Evolutionary conservation across 23 tunicate genomes (phyloP).

Genomic region (Styela clava): DNA sequence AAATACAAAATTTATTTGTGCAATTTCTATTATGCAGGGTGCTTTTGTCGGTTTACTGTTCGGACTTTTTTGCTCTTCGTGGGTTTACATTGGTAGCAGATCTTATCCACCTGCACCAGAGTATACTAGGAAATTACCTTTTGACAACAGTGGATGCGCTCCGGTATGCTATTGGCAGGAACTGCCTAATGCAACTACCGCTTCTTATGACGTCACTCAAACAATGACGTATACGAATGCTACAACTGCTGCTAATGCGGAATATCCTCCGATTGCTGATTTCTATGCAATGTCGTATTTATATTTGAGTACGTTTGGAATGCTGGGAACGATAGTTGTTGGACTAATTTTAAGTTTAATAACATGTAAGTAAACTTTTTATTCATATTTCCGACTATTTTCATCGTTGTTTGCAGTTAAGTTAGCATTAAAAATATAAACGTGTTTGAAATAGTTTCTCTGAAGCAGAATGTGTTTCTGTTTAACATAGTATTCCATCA

Average conservation of each 20-base stretch:
- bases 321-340: slow-evolving; percentile 32
- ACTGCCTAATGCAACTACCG: slow-evolving; percentile 18
- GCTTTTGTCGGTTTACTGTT: slow-evolving; percentile 35
- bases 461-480: too few species aligned
- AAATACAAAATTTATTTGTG: too few species aligned
- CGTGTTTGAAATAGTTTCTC: too few species aligned
- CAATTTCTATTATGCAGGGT: slow-evolving; percentile 25
- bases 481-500: too few species aligned
- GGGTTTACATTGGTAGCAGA: slow-evolving; percentile 46
- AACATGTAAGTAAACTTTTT: slow-evolving; percentile 37
- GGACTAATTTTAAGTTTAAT: slow-evolving; percentile 52
- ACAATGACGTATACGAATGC: slow-evolving; percentile 11
- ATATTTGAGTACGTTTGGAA: slow-evolving; percentile 52
- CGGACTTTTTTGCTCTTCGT: slow-evolving; percentile 18
- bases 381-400: not conserved
- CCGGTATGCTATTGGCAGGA: slow-evolving; percentile 18
- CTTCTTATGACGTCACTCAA: not conserved
- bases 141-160: not conserved
- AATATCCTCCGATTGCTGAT: slow-evolving; percentile 65
- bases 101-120: slow-evolving; percentile 33
- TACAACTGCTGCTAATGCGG: slow-evolving; percentile 14
- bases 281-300: slow-evolving; percentile 67
- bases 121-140: slow-evolving; percentile 33
- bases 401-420: not conserved
- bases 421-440: slow-evolving; percentile 21